Conservation (phyloP, 1,140 invertebrate genomes). For the Drusus annulatus region DNA sequence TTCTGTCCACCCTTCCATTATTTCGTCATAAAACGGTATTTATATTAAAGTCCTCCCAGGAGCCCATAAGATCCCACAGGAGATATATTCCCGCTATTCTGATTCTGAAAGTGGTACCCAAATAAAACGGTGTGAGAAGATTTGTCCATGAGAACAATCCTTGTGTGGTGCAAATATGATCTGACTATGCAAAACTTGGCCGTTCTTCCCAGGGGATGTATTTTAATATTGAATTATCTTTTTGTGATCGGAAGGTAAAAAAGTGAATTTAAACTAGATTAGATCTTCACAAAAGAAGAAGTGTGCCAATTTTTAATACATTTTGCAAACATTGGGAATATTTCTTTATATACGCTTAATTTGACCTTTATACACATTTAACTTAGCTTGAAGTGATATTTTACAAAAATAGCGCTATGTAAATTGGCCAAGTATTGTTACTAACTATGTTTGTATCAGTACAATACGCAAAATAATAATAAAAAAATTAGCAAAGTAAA, state of each 20-base stretch:
- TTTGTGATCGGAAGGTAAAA: constrained; percentile 1
- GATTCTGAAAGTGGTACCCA: background rate
- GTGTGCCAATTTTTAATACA: too few species aligned
- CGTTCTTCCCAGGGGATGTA: constrained; percentile 8
- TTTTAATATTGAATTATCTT: constrained; percentile 29
- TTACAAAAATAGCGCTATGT: too few species aligned
- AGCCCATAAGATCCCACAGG: background rate
- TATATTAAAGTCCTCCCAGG: constrained; percentile 5
- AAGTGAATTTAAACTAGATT: constrained; percentile 3
- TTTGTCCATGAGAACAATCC: constrained; percentile 31
- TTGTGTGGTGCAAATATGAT: constrained; percentile 27
- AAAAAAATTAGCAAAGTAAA: too few species aligned
- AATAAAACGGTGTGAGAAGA: constrained; percentile 30
- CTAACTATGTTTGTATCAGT: too few species aligned
- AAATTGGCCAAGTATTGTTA: too few species aligned
- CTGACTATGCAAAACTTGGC: constrained; percentile 10
- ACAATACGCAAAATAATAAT: too few species aligned
- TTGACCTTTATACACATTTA: too few species aligned
- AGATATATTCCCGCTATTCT: too few species aligned
- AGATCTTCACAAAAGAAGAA: background rate
- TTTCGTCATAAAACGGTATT: constrained; percentile 58
- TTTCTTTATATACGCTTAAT: too few species aligned
- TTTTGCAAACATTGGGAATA: too few species aligned
- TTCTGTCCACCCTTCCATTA: constrained; percentile 56
- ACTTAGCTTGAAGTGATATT: too few species aligned